Conservation (phyloP, 2,113 vertebrate species). For the Zosterops japonicus region DNA sequence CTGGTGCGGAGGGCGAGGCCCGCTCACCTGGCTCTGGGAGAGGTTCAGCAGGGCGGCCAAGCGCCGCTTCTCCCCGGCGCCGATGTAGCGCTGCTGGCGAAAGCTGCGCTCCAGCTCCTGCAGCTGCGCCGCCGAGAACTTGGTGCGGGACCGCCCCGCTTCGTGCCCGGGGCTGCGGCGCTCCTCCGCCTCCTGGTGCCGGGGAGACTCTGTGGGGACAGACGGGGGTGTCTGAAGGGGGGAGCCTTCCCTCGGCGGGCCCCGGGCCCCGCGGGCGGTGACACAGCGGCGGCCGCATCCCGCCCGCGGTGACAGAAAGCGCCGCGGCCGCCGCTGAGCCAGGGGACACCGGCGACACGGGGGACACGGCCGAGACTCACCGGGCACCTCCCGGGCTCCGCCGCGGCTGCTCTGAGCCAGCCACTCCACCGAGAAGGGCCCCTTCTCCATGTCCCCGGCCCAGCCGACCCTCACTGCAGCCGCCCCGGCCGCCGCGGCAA, state of each 20-base stretch:
- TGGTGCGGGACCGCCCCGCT: slow-evolving; percentile 74
- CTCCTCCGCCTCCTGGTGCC: neutral
- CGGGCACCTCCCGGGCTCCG: neutral
- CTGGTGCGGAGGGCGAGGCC: neutral
- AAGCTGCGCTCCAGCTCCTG: slow-evolving; percentile 84
- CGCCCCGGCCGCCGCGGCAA: neutral
- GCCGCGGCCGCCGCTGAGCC: neutral
- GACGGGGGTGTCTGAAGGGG: fast-evolving
- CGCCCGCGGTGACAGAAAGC: neutral
- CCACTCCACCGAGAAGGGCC: slow-evolving; percentile 82
- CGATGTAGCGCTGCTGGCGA: slow-evolving; percentile 80
- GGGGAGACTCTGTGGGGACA: neutral
- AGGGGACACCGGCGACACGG: neutral
- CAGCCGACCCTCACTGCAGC: neutral
- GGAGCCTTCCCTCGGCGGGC: neutral
- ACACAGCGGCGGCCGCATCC: too few species aligned
- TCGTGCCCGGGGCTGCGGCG: slow-evolving; percentile 42
- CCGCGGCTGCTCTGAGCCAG: slow-evolving; percentile 78
- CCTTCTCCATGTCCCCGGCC: slow-evolving; percentile 4
- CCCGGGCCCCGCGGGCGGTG: neutral
- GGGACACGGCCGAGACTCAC: neutral
- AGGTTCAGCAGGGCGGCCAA: slow-evolving; percentile 78
- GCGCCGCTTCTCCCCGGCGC: slow-evolving; percentile 76
- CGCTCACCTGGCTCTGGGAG: slow-evolving; percentile 81
- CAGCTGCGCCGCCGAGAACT: slow-evolving; percentile 81